Percentiles rank a stretch among this genome's conserved stretches.
Conservation (phyloP, 2,888 invertebrate genomes). For the Aphrophora alni region DNA sequence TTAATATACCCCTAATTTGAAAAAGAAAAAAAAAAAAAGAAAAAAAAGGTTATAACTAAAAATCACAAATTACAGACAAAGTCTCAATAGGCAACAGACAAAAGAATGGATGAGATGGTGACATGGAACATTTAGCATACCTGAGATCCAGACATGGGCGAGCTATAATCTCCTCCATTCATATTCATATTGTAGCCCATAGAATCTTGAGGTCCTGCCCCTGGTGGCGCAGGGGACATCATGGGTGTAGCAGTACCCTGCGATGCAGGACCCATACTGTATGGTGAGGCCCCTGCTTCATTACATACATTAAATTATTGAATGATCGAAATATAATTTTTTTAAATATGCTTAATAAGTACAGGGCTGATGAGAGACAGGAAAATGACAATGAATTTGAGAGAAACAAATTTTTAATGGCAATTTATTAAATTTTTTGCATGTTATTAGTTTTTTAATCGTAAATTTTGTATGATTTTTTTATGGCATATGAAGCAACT, state of each 20-base stretch:
- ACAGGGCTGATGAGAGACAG: no score
- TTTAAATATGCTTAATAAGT: no score
- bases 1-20: no score
- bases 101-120: not conserved
- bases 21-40: no score
- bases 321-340: not conserved
- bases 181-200: conserved; percentile 94
- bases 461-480: no score
- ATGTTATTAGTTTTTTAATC: no score
- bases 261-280: conserved; percentile 83
- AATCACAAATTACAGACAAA: no score
- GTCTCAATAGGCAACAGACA: not conserved
- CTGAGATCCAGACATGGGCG: conserved; percentile 60
- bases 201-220: conserved; percentile 74
- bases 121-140: conserved; percentile 52
- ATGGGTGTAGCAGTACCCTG: conserved; percentile 91
- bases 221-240: conserved; percentile 91
- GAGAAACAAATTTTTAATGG: no score
- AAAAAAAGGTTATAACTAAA: no score
- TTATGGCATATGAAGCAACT: no score
- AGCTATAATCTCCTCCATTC: conserved; percentile 84
- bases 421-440: no score
- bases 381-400: no score
- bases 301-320: not conserved
- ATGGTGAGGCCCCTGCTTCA: conserved; percentile 76